These are phyloP conservation scores for Lucilia cuprina DNA, from an alignment of 1,140 invertebrate genomes.

Conservation along the genomic window DNA sequence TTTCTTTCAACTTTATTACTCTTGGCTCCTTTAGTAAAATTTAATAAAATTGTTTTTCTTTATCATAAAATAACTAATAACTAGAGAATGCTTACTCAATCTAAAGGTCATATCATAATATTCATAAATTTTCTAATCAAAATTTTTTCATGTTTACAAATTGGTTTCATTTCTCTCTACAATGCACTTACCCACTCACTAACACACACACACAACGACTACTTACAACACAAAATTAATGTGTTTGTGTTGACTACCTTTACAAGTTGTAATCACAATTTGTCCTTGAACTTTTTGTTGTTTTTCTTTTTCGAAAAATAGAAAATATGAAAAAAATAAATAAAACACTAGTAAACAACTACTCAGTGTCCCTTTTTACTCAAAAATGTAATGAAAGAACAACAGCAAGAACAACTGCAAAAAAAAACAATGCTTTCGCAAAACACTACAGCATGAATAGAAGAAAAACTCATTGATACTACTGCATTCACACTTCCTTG, in stretches of 20 bases:
- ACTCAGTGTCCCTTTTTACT: background rate
- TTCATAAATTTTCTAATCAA: background rate
- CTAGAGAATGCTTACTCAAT: background rate
- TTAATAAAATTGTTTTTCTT: too few relatives aligned
- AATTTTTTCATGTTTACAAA: background rate
- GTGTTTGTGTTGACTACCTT: background rate
- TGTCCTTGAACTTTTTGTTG: background rate
- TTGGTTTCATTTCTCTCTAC: background rate
- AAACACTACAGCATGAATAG: background rate
- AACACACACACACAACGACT: too few relatives aligned
- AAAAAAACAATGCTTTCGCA: background rate
- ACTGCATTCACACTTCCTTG: background rate
- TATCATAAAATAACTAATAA: too few relatives aligned
- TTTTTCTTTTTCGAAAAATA: background rate
- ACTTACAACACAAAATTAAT: background rate
- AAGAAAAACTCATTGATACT: background rate
- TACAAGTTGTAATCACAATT: background rate
- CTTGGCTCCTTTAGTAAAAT: too few relatives aligned
- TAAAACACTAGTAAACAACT: constrained; percentile 1
- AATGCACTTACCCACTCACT: background rate
- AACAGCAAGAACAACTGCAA: background rate
- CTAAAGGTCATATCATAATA: background rate
- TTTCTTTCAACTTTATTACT: too few relatives aligned
- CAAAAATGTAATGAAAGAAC: background rate
- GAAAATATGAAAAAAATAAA: background rate